Percentiles rank a stretch among this genome's conserved stretches.
These are phyloP conservation scores for Eurytoma californica DNA, from an alignment of 2,888 invertebrate genomes.

Conservation along the genomic window DNA sequence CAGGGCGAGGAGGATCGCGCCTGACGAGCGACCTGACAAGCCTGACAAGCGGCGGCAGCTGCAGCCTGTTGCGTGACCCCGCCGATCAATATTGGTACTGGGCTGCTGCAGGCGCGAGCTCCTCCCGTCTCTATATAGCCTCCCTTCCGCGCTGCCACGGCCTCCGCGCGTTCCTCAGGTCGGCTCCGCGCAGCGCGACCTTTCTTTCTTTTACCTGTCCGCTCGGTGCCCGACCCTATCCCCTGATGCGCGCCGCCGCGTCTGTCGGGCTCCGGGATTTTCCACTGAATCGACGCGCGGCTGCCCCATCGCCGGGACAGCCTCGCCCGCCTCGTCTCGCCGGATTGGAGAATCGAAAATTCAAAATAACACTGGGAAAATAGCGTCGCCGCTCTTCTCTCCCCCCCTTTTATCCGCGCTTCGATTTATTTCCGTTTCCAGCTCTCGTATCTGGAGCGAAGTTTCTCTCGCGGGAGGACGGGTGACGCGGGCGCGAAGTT, in stretches of 20 bases:
- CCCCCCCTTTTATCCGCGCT: no score
- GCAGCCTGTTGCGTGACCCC: conserved; percentile 72
- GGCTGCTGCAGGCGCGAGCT: conserved; percentile 3
- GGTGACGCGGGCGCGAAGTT: neutral
- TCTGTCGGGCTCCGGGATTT: neutral
- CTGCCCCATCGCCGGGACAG: neutral
- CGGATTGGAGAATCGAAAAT: conserved; percentile 26
- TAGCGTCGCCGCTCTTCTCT: no score
- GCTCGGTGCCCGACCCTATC: conserved; percentile 6
- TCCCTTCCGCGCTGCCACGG: neutral
- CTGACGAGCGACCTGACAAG: conserved; percentile 61
- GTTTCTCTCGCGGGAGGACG: neutral
- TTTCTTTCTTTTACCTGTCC: neutral
- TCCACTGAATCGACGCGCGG: neutral
- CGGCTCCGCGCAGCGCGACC: neutral
- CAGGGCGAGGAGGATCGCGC: neutral
- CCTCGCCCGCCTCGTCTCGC: conserved; percentile 15
- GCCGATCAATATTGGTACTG: conserved; percentile 69
- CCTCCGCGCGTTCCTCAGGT: neutral
- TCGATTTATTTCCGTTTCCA: neutral
- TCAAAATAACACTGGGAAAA: neutral
- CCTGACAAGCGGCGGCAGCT: conserved; percentile 59
- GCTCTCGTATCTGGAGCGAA: neutral
- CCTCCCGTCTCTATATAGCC: neutral
- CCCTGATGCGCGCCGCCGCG: neutral